phyloP scores from a whole-genome alignment of 2,113 vertebrate species.

The Pachyramphus minor region DNA sequence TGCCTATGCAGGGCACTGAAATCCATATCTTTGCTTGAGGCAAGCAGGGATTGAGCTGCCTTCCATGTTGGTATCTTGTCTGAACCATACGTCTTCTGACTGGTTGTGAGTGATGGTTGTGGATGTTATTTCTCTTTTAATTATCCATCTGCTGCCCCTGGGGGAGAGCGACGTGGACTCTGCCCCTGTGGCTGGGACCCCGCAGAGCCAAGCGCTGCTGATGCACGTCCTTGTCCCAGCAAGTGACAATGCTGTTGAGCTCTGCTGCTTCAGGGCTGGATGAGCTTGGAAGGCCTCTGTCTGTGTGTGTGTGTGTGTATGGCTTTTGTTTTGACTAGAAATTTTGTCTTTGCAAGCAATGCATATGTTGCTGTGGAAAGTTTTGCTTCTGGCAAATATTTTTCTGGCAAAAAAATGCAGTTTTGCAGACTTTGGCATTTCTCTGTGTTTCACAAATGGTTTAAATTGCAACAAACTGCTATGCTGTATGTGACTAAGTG shows the following conservation, averaged over 20 bases:
- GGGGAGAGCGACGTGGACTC: not conserved
- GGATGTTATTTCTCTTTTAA: not conserved
- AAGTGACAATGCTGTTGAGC: not conserved
- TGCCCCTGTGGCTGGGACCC: not conserved
- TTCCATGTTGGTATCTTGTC: not conserved
- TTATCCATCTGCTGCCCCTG: not conserved
- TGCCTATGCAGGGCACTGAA: not conserved
- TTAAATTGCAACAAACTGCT: not conserved
- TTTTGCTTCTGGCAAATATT: not conserved
- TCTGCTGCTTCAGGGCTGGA: not conserved
- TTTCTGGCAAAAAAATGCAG: not conserved
- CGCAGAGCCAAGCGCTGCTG: accelerated
- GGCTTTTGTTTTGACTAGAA: not conserved
- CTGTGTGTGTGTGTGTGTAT: not conserved
- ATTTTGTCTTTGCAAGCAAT: not conserved
- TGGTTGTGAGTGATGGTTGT: not conserved
- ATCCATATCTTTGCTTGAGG: not conserved
- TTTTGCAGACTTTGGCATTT: not conserved
- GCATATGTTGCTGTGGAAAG: not conserved
- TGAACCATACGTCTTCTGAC: not conserved
- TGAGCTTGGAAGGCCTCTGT: not conserved
- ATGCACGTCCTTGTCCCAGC: not conserved
- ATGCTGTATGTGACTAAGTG: not conserved
- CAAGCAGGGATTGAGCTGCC: not conserved
- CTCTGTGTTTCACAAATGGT: not conserved